phyloP scores from a whole-genome alignment of 2,797 vertebrate species.

The Sandelia bainsii region DNA sequence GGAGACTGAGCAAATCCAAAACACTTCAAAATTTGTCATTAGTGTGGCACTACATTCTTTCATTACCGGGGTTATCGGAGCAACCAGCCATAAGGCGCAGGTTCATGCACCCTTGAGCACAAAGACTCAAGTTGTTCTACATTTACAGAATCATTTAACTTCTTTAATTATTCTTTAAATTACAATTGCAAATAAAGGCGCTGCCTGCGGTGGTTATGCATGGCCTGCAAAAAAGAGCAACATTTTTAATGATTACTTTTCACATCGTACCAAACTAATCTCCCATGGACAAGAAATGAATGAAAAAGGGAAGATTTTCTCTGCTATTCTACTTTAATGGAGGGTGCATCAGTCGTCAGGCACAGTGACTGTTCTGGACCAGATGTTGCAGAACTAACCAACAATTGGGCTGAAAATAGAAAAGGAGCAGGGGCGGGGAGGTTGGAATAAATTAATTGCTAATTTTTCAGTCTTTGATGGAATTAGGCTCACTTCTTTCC shows the following conservation, averaged over 20 bases:
- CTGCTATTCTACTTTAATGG: slow-evolving; percentile 69
- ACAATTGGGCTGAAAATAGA: slow-evolving; percentile 87
- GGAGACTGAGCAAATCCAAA: slow-evolving; percentile 64
- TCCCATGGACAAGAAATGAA: slow-evolving; percentile 72
- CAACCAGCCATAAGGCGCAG: slow-evolving; percentile 76
- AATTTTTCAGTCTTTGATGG: slow-evolving; percentile 98
- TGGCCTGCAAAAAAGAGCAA: slow-evolving; percentile 83
- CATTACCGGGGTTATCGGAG: slow-evolving; percentile 79
- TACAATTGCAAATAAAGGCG: slow-evolving; percentile 81
- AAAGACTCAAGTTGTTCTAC: slow-evolving; percentile 82
- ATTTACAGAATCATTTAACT: slow-evolving; percentile 84
- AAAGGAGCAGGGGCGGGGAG: slow-evolving; percentile 74
- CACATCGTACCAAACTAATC: slow-evolving; percentile 80
- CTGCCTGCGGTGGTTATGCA: slow-evolving; percentile 70
- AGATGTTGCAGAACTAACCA: slow-evolving; percentile 97
- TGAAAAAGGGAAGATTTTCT: slow-evolving; percentile 71
- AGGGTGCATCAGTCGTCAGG: slow-evolving; percentile 66
- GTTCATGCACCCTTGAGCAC: slow-evolving; percentile 83
- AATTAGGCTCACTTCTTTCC: slow-evolving; percentile 96
- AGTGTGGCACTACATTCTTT: slow-evolving; percentile 73
- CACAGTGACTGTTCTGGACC: slow-evolving; percentile 85
- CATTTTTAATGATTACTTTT: slow-evolving; percentile 85
- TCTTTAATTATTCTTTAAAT: slow-evolving; percentile 86
- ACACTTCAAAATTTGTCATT: slow-evolving; percentile 78
- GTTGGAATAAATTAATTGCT: slow-evolving; percentile 99